phyloP scores from a whole-genome alignment of 2,797 vertebrate genomes.

The Parotocinclus haroldoi region DNA sequence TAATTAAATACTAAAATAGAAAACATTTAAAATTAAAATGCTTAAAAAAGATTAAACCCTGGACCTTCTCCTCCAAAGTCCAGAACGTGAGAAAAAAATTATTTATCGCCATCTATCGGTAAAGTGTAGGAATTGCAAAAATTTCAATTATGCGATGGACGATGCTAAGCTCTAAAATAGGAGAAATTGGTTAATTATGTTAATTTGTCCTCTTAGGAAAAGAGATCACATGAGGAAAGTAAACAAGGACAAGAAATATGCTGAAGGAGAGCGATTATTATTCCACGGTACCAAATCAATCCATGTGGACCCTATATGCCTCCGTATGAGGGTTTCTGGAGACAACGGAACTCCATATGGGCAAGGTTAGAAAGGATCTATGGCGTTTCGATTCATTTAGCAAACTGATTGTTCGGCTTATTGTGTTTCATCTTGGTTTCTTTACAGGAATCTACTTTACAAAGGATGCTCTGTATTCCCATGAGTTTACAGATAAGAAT shows the following conservation, averaged over 20 bases:
- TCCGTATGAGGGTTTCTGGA: constrained; percentile 75
- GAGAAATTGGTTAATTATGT: too few relatives aligned
- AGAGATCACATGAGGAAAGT: constrained; percentile 75
- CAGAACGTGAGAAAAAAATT: too few relatives aligned
- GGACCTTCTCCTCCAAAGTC: too few relatives aligned
- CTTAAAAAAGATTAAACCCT: too few relatives aligned
- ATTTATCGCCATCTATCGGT: too few relatives aligned
- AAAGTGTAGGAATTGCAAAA: background rate
- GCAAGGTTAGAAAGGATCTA: constrained; percentile 52
- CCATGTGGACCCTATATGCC: constrained; percentile 69
- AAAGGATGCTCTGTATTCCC: constrained; percentile 75
- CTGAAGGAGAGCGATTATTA: constrained; percentile 42
- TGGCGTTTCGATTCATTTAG: background rate
- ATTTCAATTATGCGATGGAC: too few relatives aligned
- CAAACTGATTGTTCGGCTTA: background rate
- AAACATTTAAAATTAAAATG: too few relatives aligned
- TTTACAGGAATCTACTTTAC: constrained; percentile 82
- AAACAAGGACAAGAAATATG: constrained; percentile 34
- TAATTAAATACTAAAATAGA: too few relatives aligned
- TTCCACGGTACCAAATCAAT: constrained; percentile 72
- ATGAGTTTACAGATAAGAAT: constrained; percentile 56
- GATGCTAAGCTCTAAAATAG: too few relatives aligned
- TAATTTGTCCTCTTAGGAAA: constrained; percentile 62
- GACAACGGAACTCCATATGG: constrained; percentile 73
- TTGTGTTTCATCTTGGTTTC: background rate